A percentile compares a stretch with the other conserved stretches of the same genome.
These are phyloP conservation scores for Amblyopsis rosae DNA, from an alignment of 2,113 vertebrate species.

Conservation along the genomic window DNA sequence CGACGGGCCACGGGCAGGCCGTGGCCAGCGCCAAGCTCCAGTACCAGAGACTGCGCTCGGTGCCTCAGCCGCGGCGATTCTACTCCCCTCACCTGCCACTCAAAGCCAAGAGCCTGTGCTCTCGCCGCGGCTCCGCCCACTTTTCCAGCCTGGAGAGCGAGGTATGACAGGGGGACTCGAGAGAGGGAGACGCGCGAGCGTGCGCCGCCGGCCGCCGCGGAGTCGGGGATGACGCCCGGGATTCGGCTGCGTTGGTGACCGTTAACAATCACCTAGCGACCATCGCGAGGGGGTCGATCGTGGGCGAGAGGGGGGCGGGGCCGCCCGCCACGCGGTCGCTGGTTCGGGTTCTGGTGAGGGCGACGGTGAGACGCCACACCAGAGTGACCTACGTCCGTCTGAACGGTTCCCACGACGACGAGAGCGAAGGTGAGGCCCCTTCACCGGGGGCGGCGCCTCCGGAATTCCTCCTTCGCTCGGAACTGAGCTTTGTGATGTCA, in stretches of 20 bases:
- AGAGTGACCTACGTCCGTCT: constrained; percentile 72
- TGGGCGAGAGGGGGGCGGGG: constrained; percentile 48
- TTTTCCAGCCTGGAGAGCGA: constrained; percentile 94
- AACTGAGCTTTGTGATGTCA: constrained; percentile 82
- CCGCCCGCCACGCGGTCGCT: constrained; percentile 54
- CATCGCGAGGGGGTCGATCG: constrained; percentile 49
- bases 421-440: constrained; percentile 63
- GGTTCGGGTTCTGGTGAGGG: constrained; percentile 74
- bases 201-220: constrained; percentile 50
- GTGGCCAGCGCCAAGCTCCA: constrained; percentile 81
- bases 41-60: constrained; percentile 82
- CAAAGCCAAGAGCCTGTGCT: constrained; percentile 87
- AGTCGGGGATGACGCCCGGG: constrained; percentile 49
- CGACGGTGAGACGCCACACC: constrained; percentile 76
- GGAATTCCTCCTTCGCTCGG: constrained; percentile 76
- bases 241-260: constrained; percentile 57
- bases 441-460: constrained; percentile 52
- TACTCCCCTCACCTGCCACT: constrained; percentile 83
- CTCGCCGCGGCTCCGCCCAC: constrained; percentile 88
- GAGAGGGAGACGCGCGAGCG: constrained; percentile 74
- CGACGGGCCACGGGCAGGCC: constrained; percentile 62
- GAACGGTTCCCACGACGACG: constrained; percentile 65
- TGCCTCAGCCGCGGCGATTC: constrained; percentile 80
- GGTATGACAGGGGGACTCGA: constrained; percentile 87
- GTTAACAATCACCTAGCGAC: constrained; percentile 51